A percentile compares a stretch with the other conserved stretches of the same genome.
phyloP scores from a whole-genome alignment of 2,797 vertebrate genomes.

The Notamacropus eugenii region DNA sequence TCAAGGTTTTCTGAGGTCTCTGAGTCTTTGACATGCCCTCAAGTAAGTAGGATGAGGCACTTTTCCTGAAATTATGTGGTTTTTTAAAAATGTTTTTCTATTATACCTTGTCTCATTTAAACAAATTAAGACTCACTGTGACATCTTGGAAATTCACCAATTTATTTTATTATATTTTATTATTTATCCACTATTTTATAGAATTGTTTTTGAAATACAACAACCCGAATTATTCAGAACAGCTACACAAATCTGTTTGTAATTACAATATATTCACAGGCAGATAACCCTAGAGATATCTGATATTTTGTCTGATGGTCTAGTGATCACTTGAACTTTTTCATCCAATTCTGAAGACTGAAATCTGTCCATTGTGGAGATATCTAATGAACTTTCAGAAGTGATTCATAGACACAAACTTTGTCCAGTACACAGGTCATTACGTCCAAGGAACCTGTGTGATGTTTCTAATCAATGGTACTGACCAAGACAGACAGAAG shows the following conservation, averaged over 20 bases:
- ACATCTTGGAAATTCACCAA: background rate
- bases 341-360: background rate
- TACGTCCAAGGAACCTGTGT: slow-evolving; percentile 33
- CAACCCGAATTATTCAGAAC: background rate
- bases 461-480: slow-evolving; percentile 13
- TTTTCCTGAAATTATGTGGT: background rate
- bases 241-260: background rate
- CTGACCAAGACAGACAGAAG: slow-evolving; percentile 27
- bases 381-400: slow-evolving; percentile 31
- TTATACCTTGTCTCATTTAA: background rate
- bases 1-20: background rate
- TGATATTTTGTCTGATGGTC: slow-evolving; percentile 36
- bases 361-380: slow-evolving; percentile 18
- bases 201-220: background rate
- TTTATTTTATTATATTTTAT: background rate
- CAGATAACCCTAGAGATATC: background rate
- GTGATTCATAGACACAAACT: background rate
- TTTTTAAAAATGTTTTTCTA: background rate
- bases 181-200: background rate
- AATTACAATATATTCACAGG: slow-evolving; percentile 2
- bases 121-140: background rate
- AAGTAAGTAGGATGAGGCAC: background rate
- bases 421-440: background rate
- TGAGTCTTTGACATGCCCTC: slow-evolving; percentile 1
- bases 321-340: background rate